Base-by-base conservation (phyloP, 2,888 invertebrate genomes). In the Eupeodes latifasciatus region DNA sequence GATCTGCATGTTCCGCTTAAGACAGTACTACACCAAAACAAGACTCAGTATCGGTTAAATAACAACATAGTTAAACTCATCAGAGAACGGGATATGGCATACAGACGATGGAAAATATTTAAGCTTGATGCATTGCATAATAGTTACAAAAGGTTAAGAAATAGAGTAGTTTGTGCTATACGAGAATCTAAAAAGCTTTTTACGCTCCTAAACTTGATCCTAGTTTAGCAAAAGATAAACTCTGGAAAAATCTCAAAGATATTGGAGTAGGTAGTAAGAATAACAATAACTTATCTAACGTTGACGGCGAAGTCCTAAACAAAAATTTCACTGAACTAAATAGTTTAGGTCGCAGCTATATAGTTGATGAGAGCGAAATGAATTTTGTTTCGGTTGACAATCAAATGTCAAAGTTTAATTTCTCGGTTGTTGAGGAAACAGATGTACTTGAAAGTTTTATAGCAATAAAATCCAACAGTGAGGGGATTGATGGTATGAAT, bases 171-270 rank as follows among this genome's bases (percentile, higher is more conserved):
- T 19, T 55, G 55, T 19, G 19, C n/a, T n/a, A n/a, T n/a, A n/a
- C n/a, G n/a, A n/a, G n/a, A n/a, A 51, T 47, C 47, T 10, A 47
- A 47, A 47, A 47, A 47, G 10, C 47, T 47, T 9, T 47, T 47
- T 47, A 51, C n/a, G 51, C 51, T n/a, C n/a, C n/a, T 51, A 51
- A 51, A 51, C 10, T 51, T n/a, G n/a, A 51, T 51, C 51, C 51
- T 51, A n/a, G n/a, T 51, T 5, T 51, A n/a, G 51, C 51, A 14
- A 51, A 51, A 51, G 51, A 2, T n/a, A 51, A n/a, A 2, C n/a
- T n/a, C n/a, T 51, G n/a, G 5, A 51, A 5, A 5, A 51, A 51
- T 6, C n/a, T 51, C 51, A 51, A 51, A 51, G 51, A 51, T 51
- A 51, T 51, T 51, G 51, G 51, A 5, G n/a, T 51, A n/a, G 51